Conservation (phyloP, 2,113 vertebrate genomes). For the Melanostigma gelatinosum region DNA sequence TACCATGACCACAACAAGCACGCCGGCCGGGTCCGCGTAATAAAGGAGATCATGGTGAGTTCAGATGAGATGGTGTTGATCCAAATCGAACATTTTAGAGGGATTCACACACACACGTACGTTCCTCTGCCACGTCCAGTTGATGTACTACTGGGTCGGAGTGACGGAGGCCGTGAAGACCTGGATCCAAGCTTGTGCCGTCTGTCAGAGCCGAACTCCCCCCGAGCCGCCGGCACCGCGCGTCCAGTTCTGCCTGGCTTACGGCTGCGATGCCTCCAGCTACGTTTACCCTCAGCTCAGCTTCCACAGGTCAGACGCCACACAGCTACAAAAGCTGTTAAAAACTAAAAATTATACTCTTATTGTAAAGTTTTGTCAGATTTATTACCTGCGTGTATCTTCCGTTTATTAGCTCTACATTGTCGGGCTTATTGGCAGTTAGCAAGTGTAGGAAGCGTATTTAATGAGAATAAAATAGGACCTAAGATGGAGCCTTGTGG, state of each 20-base stretch:
- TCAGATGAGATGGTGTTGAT: not conserved
- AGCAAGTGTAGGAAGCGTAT: not conserved
- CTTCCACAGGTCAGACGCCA: conserved; percentile 60
- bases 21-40: conserved; percentile 14
- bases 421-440: too few species aligned
- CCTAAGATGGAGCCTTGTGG: not conserved
- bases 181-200: conserved; percentile 54
- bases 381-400: too few species aligned
- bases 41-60: conserved; percentile 67
- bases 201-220: conserved; percentile 27
- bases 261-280: conserved; percentile 67
- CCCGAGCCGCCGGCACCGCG: rapidly evolving
- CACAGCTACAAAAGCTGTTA: too few species aligned
- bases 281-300: conserved; percentile 46
- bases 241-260: conserved; percentile 63
- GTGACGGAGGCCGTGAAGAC: conserved; percentile 57
- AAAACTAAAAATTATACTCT: too few species aligned
- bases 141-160: conserved; percentile 70
- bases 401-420: too few species aligned
- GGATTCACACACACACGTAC: not conserved
- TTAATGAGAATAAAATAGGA: not conserved
- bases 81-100: not conserved
- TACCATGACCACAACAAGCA: conserved; percentile 76
- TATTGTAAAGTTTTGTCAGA: too few species aligned
- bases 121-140: conserved; percentile 21